phyloP scores from a whole-genome alignment of 1,140 invertebrate species.

The Delia radicum region DNA sequence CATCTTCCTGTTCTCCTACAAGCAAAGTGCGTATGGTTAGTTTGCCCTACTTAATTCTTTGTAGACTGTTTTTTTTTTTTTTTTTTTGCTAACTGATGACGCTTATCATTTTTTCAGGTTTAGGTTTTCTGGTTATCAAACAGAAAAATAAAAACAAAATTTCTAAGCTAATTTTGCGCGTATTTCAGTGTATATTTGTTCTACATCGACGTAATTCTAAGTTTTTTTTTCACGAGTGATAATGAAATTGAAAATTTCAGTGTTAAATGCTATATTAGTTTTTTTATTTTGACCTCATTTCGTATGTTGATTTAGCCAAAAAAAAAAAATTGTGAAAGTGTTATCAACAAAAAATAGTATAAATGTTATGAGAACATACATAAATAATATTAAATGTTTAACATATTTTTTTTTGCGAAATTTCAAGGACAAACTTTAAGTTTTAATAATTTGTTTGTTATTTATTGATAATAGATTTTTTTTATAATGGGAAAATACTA shows the following conservation, averaged over 20 bases:
- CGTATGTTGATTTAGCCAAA: background rate
- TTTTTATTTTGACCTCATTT: background rate
- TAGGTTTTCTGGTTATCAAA: no score
- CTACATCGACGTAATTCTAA: background rate
- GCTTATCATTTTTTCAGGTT: background rate
- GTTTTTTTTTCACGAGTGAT: conserved; percentile 2
- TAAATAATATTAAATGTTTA: background rate
- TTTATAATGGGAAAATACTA: no score
- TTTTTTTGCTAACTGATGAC: background rate
- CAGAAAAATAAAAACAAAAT: background rate
- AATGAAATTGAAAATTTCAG: background rate
- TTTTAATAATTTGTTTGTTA: no score
- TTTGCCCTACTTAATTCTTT: background rate
- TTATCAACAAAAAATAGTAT: background rate
- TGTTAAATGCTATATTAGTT: background rate
- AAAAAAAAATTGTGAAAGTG: background rate
- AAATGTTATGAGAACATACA: no score
- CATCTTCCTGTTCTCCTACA: no score
- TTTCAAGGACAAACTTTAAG: background rate
- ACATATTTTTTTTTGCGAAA: background rate
- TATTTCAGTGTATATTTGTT: background rate
- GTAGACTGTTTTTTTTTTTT: background rate
- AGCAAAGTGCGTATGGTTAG: no score
- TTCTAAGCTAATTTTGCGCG: background rate
- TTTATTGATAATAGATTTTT: no score